These are phyloP conservation scores for Torymus tubicola DNA, from an alignment of 2,888 invertebrate species.

Conservation along the genomic window DNA sequence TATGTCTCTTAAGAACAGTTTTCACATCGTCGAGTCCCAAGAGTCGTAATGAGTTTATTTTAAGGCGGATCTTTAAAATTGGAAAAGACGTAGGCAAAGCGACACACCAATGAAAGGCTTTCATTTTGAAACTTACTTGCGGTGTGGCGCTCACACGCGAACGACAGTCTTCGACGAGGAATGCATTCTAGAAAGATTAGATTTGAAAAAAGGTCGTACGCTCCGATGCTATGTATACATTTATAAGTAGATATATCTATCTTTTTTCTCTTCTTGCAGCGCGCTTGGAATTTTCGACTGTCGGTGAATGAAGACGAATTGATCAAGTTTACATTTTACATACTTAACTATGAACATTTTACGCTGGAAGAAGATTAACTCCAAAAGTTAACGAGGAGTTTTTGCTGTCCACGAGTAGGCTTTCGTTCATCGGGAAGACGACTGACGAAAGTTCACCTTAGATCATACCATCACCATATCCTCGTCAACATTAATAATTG, in stretches of 20 bases:
- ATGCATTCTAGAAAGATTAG: conserved; percentile 67
- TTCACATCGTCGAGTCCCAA: conserved; percentile 33
- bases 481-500: conserved; percentile 73
- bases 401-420: conserved; percentile 24
- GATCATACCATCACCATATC: conserved; percentile 76
- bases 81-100: conserved; percentile 52
- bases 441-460: conserved; percentile 61
- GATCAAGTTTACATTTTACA: conserved; percentile 55
- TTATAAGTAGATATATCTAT: conserved; percentile 38
- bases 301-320: conserved; percentile 48
- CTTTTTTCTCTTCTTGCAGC: conserved; percentile 38
- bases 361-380: conserved; percentile 46
- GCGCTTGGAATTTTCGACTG: conserved; percentile 43
- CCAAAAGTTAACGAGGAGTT: conserved; percentile 47
- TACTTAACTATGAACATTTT: conserved; percentile 57
- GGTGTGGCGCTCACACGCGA: conserved; percentile 54
- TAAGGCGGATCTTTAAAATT: conserved; percentile 49
- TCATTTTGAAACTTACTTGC: conserved; percentile 38
- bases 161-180: conserved; percentile 71
- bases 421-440: conserved; percentile 46
- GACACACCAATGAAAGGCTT: conserved; percentile 53
- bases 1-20: conserved; percentile 47
- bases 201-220: conserved; percentile 50
- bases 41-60: conserved; percentile 49
- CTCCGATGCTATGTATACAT: conserved; percentile 51